Evolutionary conservation across 1,140 invertebrate genomes (phyloP), one percentile per base, ranked within the genome.

Genomic region (Drosophila repletoides): DNA sequence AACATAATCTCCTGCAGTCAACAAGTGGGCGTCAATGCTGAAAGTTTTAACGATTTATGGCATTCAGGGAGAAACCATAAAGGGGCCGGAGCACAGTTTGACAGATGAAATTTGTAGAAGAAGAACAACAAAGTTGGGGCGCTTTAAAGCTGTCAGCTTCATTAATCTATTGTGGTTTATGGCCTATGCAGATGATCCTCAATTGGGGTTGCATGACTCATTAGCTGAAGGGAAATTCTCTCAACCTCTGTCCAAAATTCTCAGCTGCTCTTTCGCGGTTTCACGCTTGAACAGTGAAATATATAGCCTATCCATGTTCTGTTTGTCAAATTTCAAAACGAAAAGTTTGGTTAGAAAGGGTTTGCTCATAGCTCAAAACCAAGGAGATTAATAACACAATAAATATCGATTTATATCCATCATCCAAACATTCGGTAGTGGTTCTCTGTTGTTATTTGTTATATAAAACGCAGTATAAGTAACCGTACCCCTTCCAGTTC

Each of bases 21-120:
- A 71, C 76, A 81, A 72, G 76, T 83, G 74, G 73, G 73, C 56
- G 79, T 48, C 41, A 53, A 34, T 51, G 53, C 19, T 72, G 36
- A 75, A 64, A 72, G 43, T 59, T 71, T 66, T 59, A 77, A 77
- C 77, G 79, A 83, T 84, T 83, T 83, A 83, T 77, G 46, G 36
- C 43, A 14, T 19, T 43, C 17, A 43, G 14, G 12, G 10, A 52
- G 17, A 1, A 4, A 21, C 1, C 21, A 22, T 19, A n/a, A 10
- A 34, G 3, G 21, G 2, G 10, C 6, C 29, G n/a, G 12, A 14
- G 28, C 15, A 5, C 10, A 28, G 34, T 12, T 51, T 61, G 58
- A 58, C 55, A 58, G 31, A 24, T 40, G 38, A 63, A 63, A 63
- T 63, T 52, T 48, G 45, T 48, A 34, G 19, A 19, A 24, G 14